Conservation (phyloP, 2,888 invertebrate species). For the Parascotia fuliginaria region DNA sequence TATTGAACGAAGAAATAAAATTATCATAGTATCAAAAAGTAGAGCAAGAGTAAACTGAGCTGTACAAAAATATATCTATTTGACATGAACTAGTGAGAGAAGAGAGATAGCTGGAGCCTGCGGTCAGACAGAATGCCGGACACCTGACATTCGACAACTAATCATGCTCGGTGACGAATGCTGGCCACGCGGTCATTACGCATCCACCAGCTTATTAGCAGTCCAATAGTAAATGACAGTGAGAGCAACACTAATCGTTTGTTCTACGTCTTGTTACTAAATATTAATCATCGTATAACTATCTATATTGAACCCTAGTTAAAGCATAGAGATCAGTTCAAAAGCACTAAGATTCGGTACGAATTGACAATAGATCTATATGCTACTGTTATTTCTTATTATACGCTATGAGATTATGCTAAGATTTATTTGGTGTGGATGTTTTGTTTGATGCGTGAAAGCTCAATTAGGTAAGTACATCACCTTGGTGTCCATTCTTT, state of each 20-base stretch:
- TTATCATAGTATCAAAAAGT: conserved; percentile 36
- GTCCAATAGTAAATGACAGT: conserved; percentile 35
- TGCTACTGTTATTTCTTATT: too few relatives aligned
- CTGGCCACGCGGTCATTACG: conserved; percentile 30
- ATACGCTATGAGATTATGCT: too few relatives aligned
- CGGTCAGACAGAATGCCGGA: conserved; percentile 19
- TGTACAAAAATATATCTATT: conserved; percentile 55
- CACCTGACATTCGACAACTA: conserved; percentile 54
- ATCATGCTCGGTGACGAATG: conserved; percentile 42
- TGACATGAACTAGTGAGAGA: conserved; percentile 58
- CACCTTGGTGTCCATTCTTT: too few relatives aligned
- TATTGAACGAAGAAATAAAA: conserved; percentile 28
- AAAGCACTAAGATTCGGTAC: too few relatives aligned
- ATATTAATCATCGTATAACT: conserved; percentile 29
- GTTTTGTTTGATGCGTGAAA: too few relatives aligned
- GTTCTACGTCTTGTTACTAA: conserved; percentile 37
- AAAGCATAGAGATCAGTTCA: too few relatives aligned
- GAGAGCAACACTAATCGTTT: conserved; percentile 33
- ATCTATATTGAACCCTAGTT: too few relatives aligned
- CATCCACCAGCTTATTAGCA: conserved; percentile 34
- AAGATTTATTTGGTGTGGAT: too few relatives aligned
- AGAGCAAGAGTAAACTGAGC: conserved; percentile 35
- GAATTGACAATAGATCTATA: too few relatives aligned
- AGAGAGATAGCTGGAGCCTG: conserved; percentile 47
- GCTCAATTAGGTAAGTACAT: too few relatives aligned